Conservation (phyloP, 2,888 invertebrate genomes). For the Laspeyria flexula region DNA sequence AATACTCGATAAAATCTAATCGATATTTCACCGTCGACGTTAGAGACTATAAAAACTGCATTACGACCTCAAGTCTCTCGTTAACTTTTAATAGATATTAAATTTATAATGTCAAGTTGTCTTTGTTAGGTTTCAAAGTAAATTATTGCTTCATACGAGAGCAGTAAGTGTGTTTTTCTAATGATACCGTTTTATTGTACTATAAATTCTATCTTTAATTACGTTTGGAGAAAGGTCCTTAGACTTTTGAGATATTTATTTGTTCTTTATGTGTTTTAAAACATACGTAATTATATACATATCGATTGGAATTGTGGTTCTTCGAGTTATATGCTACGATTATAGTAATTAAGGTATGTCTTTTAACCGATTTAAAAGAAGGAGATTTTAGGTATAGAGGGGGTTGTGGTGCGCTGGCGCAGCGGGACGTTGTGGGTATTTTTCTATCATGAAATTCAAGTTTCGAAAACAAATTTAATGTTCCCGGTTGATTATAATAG, state of each 20-base stretch:
- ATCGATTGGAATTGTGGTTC: too few relatives aligned
- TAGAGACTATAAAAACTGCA: conserved; percentile 43
- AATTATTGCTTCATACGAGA: conserved; percentile 37
- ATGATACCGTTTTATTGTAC: conserved; percentile 15
- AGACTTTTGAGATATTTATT: background rate
- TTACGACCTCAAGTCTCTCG: conserved; percentile 43
- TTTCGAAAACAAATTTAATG: too few relatives aligned
- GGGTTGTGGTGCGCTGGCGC: too few relatives aligned
- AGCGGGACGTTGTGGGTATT: too few relatives aligned
- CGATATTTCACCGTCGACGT: conserved; percentile 48
- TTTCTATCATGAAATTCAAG: too few relatives aligned
- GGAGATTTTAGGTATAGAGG: too few relatives aligned
- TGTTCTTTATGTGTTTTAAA: too few relatives aligned
- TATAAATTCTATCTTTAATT: conserved; percentile 29
- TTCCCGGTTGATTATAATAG: too few relatives aligned
- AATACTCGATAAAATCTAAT: conserved; percentile 46
- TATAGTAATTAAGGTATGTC: too few relatives aligned
- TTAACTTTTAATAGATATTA: conserved; percentile 46
- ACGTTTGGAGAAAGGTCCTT: background rate
- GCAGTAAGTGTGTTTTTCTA: conserved; percentile 36
- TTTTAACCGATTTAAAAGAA: too few relatives aligned
- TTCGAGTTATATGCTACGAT: too few relatives aligned
- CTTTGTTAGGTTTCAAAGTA: conserved; percentile 37
- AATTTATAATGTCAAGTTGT: conserved; percentile 48
- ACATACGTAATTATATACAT: too few relatives aligned